These are phyloP conservation scores for Notolepis coatsorum DNA, from an alignment of 2,797 vertebrate species.

Conservation along the genomic window DNA sequence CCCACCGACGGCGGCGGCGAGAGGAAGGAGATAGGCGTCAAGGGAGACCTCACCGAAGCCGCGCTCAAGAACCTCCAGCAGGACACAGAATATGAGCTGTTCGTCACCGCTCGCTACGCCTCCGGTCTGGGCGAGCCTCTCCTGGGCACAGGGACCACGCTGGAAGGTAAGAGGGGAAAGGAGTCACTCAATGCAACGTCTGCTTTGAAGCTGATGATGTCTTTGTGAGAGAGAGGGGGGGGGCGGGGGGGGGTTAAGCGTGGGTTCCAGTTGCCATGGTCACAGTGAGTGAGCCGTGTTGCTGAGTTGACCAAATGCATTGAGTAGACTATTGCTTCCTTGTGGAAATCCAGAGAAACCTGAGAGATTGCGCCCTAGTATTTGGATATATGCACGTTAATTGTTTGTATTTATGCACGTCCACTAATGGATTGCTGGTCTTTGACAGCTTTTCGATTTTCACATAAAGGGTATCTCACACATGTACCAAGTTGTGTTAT, in stretches of 20 bases:
- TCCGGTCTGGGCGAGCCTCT: constrained; percentile 92
- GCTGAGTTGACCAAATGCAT: constrained; percentile 20
- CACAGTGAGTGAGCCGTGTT: constrained; percentile 3
- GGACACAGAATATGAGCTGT: constrained; percentile 89
- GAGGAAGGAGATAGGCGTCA: constrained; percentile 88
- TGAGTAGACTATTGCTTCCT: constrained; percentile 17
- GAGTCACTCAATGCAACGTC: neutral
- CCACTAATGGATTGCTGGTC: neutral
- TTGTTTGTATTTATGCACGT: neutral
- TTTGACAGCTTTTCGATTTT: neutral
- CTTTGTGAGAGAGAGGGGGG: constrained; percentile 25
- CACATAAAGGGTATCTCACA: no score
- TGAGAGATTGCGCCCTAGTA: neutral
- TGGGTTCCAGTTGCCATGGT: constrained; percentile 14
- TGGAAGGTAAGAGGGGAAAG: constrained; percentile 91
- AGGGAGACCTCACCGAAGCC: constrained; percentile 83
- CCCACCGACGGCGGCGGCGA: constrained; percentile 89
- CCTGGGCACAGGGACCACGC: constrained; percentile 90
- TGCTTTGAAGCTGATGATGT: constrained; percentile 10
- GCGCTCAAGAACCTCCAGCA: constrained; percentile 86
- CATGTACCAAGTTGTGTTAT: no score
- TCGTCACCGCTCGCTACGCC: constrained; percentile 90
- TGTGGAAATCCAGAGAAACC: constrained; percentile 5
- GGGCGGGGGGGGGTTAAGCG: constrained; percentile 15
- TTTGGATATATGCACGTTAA: neutral